Evolutionary conservation across 2,888 invertebrate genomes (phyloP).

Genomic region (Drosophila bunnanda): DNA sequence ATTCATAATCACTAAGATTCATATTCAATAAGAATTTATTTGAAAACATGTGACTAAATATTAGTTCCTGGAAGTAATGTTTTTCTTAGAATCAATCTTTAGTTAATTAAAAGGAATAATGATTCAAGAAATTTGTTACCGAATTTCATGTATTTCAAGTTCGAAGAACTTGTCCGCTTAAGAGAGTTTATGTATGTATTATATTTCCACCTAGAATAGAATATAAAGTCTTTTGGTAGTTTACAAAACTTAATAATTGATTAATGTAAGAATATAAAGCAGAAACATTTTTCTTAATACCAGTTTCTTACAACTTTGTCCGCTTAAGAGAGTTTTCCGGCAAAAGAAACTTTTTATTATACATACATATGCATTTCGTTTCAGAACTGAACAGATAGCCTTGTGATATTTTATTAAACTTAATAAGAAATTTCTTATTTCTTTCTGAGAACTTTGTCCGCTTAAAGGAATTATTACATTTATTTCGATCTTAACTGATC

Average conservation of each 20-base stretch:
- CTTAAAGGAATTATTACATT: not conserved
- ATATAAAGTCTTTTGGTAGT: no score
- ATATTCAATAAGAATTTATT: no score
- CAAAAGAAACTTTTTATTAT: no score
- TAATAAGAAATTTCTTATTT: no score
- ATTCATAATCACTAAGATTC: not conserved
- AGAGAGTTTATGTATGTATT: not conserved
- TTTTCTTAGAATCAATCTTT: not conserved
- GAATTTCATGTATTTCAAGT: not conserved
- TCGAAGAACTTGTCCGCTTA: not conserved
- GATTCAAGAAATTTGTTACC: not conserved
- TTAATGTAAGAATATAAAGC: no score
- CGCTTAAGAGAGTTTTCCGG: no score
- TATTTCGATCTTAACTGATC: not conserved
- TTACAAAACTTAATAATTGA: not conserved
- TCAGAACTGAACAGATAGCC: no score
- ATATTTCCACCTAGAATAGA: no score
- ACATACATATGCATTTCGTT: no score
- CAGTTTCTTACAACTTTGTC: not conserved
- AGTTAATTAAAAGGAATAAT: not conserved
- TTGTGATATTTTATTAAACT: no score
- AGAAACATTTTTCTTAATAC: no score
- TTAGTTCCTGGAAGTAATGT: constrained; percentile 1
- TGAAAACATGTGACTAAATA: not conserved
- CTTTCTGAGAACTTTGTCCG: not conserved